Conservation (phyloP, 2,797 vertebrate genomes). For the Phataginus tetradactyla region DNA sequence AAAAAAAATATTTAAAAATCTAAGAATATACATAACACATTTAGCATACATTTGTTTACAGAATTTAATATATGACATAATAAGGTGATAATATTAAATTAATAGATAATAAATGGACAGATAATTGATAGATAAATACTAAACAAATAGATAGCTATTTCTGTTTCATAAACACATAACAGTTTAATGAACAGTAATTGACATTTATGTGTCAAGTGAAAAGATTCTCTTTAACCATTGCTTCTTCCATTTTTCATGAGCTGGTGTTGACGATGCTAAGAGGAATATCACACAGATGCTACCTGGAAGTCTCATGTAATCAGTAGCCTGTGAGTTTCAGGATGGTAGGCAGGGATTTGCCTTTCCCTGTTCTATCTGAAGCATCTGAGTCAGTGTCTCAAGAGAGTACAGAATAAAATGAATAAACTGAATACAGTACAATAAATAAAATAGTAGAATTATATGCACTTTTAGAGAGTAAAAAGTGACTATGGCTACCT, state of each 20-base stretch:
- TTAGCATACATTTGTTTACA: neutral
- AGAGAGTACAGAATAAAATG: neutral
- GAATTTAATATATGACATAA: neutral
- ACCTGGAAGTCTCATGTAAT: too few species aligned
- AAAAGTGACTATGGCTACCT: neutral
- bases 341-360: too few species aligned
- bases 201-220: neutral
- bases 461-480: neutral
- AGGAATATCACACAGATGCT: fast-evolving
- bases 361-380: neutral
- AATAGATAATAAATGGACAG: neutral
- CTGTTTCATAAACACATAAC: neutral
- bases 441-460: neutral
- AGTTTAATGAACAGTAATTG: neutral
- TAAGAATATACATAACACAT: neutral
- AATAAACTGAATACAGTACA: neutral
- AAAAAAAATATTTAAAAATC: neutral
- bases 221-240: neutral
- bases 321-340: neutral
- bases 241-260: neutral
- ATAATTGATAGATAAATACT: neutral
- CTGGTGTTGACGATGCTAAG: neutral
- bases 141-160: neutral
- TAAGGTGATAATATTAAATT: neutral
- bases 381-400: neutral